These are phyloP conservation scores for Chanos chanos DNA, from an alignment of 2,797 vertebrate species.

Conservation along the genomic window DNA sequence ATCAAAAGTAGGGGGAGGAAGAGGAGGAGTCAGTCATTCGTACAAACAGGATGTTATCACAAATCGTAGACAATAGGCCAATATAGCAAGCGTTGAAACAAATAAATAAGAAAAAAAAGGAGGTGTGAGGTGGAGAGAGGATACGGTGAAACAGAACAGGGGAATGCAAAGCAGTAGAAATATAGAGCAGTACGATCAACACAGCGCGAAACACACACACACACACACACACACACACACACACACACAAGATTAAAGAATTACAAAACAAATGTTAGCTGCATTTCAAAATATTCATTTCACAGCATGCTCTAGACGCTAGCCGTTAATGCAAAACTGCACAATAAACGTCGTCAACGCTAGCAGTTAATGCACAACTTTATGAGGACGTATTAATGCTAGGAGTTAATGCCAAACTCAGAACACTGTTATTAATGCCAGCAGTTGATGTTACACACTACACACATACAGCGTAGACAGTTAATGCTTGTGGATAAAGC, in stretches of 20 bases:
- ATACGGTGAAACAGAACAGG: neutral
- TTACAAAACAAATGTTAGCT: constrained; percentile 78
- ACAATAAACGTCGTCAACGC: constrained; percentile 40
- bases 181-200: too few relatives aligned
- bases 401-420: too few relatives aligned
- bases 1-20: constrained; percentile 2
- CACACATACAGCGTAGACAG: too few relatives aligned
- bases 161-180: constrained; percentile 31
- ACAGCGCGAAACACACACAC: too few relatives aligned
- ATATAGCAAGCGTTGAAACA: neutral
- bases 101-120: neutral
- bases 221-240: too few relatives aligned
- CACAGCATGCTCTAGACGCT: constrained; percentile 73
- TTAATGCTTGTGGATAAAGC: too few relatives aligned
- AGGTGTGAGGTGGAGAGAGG: neutral
- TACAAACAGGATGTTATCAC: neutral
- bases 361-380: constrained; percentile 37
- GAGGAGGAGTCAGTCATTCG: constrained; percentile 2
- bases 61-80: neutral
- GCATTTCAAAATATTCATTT: constrained; percentile 59
- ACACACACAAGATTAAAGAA: constrained; percentile 60
- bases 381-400: too few relatives aligned
- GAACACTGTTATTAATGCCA: too few relatives aligned
- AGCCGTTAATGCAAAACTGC: constrained; percentile 49
- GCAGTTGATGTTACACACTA: too few relatives aligned